Base-by-base conservation (phyloP, 2,797 vertebrate species). In the Aulostomus chinensis region DNA sequence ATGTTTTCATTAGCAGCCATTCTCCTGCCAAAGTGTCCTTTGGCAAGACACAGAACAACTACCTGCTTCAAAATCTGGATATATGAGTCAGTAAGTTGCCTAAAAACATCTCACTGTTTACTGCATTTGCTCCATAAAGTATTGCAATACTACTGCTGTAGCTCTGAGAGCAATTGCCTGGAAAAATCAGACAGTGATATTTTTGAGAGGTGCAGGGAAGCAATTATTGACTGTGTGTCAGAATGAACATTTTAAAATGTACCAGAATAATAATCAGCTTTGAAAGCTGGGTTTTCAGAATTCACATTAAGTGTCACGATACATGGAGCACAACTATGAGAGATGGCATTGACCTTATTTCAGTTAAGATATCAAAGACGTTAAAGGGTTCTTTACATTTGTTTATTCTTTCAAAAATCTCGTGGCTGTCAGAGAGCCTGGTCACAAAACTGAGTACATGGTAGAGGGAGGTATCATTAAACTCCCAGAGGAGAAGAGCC, bases 21-120 rank as follows among this genome's bases (percentile, higher is more conserved):
- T 66, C n/a, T n/a, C n/a, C n/a, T n/a, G n/a, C n/a, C n/a, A n/a
- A n/a, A n/a, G 70, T 78, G 72, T 81, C 68, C 69, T 78, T 81
- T 57, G 56, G 57, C 14, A 73, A 79, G 76, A 76, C 71, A 78
- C 70, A 43, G 26, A 69, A 45, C 52, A 29, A 63, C 38, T 32
- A 39, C 28, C 4, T 2, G 55, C 39, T 54, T 35, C 55, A 11
- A 64, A 58, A 53, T 37, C 20, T 69, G 31, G 22, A 49, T 12
- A 60, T 31, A 30, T 22, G 51, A 32, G 42, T 57, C 7, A 35
- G 28, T 49, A 41, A 35, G 18, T 36, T 60, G 41, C 29, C 36
- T 39, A 16, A 42, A 49, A n/a, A n/a, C n/a, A n/a, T n/a, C n/a
- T n/a, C n/a, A n/a, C n/a, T n/a, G n/a, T n/a, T n/a, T n/a, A 53